These are phyloP conservation scores for Heliopora coerulea DNA, from an alignment of 92 coral and sea anemone genomes.

Conservation along the genomic window DNA sequence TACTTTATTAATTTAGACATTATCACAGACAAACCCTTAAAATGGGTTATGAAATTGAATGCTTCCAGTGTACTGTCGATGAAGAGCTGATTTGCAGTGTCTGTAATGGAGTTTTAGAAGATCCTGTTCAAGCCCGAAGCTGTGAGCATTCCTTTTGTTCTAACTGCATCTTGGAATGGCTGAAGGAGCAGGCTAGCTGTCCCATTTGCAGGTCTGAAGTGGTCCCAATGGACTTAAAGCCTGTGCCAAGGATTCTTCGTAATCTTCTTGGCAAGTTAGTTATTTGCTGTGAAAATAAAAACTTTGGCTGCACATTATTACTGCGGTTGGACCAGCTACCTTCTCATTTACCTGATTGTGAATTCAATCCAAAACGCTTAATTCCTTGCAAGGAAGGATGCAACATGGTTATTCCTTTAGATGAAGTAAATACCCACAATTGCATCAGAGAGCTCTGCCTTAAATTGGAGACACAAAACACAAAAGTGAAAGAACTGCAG, in stretches of 20 bases:
- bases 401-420: conserved; percentile 83
- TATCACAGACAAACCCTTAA: too few relatives aligned
- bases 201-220: conserved; percentile 77
- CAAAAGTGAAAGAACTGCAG: conserved; percentile 76
- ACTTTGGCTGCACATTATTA: conserved; percentile 78
- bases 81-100: conserved; percentile 85
- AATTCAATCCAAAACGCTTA: conserved; percentile 86
- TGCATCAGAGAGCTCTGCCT: conserved; percentile 80
- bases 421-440: conserved; percentile 78
- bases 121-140: conserved; percentile 81
- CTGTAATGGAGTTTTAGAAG: conserved; percentile 84
- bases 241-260: conserved; percentile 82
- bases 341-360: conserved; percentile 79
- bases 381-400: conserved; percentile 86
- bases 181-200: conserved; percentile 77
- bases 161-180: conserved; percentile 88
- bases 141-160: conserved; percentile 98
- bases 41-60: conserved; percentile 85
- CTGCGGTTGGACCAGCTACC: conserved; percentile 71
- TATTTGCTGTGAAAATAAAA: conserved; percentile 75
- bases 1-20: too few relatives aligned
- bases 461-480: conserved; percentile 76
- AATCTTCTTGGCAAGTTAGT: conserved; percentile 77
- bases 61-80: conserved; percentile 73
- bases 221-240: conserved; percentile 74